phyloP scores from a whole-genome alignment of 2,888 invertebrate genomes.

The Cybosia mesomella region DNA sequence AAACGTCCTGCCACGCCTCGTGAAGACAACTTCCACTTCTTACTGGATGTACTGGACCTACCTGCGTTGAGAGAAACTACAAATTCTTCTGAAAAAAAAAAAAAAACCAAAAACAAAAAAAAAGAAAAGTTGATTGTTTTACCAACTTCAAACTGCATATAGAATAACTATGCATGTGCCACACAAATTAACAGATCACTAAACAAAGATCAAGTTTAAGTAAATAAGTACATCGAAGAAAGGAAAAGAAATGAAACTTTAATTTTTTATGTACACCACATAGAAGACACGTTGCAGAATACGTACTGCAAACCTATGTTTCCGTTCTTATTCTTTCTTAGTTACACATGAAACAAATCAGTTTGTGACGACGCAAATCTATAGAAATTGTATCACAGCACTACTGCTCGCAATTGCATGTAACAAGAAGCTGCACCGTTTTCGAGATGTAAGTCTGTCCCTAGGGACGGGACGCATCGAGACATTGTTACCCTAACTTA shows the following conservation, averaged over 20 bases:
- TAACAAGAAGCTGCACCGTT: conserved; percentile 59
- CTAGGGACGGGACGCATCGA: conserved; percentile 45
- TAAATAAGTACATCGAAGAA: no score
- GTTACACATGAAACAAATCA: conserved; percentile 1
- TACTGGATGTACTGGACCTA: conserved; percentile 16
- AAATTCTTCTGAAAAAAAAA: no score
- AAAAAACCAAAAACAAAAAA: no score
- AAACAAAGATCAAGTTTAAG: no score
- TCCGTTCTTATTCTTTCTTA: background rate
- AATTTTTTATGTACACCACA: no score
- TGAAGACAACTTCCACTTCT: conserved; percentile 22
- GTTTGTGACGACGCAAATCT: conserved; percentile 12
- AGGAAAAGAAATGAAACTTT: no score
- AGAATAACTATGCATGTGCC: no score
- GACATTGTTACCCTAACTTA: conserved; percentile 66
- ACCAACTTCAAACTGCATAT: no score
- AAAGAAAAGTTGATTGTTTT: no score
- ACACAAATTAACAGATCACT: no score
- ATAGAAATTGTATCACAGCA: conserved; percentile 18
- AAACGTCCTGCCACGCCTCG: conserved; percentile 49
- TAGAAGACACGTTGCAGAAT: no score
- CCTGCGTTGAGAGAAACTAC: conserved; percentile 32
- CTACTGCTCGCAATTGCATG: conserved; percentile 58
- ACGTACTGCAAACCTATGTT: background rate
- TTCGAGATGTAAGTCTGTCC: conserved; percentile 51